Evolutionary conservation across 2,888 invertebrate genomes (phyloP).

Genomic region (Oscheius sp.): DNA sequence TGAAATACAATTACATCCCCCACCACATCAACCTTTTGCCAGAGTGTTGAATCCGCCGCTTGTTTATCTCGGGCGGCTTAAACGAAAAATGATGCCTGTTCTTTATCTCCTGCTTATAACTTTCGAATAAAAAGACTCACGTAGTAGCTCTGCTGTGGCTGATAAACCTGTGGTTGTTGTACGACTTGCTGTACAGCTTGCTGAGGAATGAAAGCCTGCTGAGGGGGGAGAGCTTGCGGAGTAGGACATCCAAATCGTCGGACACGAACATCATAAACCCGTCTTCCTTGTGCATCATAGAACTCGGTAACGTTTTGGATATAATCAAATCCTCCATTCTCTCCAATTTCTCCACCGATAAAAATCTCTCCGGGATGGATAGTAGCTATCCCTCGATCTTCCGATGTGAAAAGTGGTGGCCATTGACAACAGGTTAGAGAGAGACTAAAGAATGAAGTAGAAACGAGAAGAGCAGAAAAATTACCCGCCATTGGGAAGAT

Average conservation of each 20-base stretch:
- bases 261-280: constrained; percentile 2
- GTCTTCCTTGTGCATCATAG: background rate
- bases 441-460: constrained; percentile 38
- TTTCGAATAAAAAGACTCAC: background rate
- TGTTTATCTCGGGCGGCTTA: background rate
- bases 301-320: background rate
- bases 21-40: no score
- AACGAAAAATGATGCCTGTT: background rate
- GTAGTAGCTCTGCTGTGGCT: background rate
- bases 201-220: background rate
- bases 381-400: constrained; percentile 62
- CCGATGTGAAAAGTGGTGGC: constrained; percentile 49
- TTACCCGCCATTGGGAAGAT: background rate
- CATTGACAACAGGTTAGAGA: constrained; percentile 60
- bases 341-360: constrained; percentile 51
- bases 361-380: constrained; percentile 62
- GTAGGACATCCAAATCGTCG: background rate
- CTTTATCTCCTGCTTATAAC: no score
- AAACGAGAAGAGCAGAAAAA: background rate
- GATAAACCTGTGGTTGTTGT: background rate
- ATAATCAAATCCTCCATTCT: constrained; percentile 1
- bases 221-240: background rate
- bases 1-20: no score
- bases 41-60: background rate
- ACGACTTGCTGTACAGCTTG: background rate